phyloP scores from a whole-genome alignment of 2,888 invertebrate species.

The Venustoraphidia nigricollis region DNA sequence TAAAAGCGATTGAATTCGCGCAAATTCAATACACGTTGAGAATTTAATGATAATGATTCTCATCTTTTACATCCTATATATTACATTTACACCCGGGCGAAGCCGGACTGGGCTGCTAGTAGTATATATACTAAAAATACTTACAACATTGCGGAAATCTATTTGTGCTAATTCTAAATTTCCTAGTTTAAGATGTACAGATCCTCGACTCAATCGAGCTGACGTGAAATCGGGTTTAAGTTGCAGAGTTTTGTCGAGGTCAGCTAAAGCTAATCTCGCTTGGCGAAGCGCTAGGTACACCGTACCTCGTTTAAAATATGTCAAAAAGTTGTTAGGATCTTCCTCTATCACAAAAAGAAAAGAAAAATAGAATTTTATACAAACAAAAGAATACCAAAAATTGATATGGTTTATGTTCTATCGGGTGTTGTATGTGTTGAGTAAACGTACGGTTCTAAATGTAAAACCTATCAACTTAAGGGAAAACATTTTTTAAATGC shows the following conservation, averaged over 20 bases:
- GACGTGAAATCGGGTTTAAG: slow-evolving; percentile 90
- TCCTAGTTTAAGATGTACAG: slow-evolving; percentile 80
- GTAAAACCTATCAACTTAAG: too few species aligned
- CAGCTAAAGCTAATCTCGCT: slow-evolving; percentile 85
- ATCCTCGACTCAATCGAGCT: slow-evolving; percentile 62
- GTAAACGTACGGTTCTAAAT: too few species aligned
- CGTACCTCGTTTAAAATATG: slow-evolving; percentile 89
- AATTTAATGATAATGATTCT: too few species aligned
- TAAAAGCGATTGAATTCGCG: too few species aligned
- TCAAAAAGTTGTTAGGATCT: slow-evolving; percentile 90
- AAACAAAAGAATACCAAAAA: too few species aligned
- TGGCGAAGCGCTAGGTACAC: slow-evolving; percentile 92
- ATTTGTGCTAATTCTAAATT: slow-evolving; percentile 64
- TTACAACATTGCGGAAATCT: slow-evolving; percentile 76
- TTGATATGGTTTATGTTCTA: too few species aligned
- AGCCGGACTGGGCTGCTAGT: too few species aligned
- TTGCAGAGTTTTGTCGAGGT: slow-evolving; percentile 83
- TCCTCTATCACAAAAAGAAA: slow-evolving; percentile 47
- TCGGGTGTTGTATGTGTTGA: too few species aligned
- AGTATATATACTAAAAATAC: slow-evolving; percentile 23
- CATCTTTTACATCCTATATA: too few species aligned
- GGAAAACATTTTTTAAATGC: too few species aligned
- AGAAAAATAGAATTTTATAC: background rate
- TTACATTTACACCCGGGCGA: too few species aligned
- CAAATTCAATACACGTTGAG: too few species aligned